Conservation (phyloP, 2,888 invertebrate genomes). For the Neoaliturus tenellus region DNA sequence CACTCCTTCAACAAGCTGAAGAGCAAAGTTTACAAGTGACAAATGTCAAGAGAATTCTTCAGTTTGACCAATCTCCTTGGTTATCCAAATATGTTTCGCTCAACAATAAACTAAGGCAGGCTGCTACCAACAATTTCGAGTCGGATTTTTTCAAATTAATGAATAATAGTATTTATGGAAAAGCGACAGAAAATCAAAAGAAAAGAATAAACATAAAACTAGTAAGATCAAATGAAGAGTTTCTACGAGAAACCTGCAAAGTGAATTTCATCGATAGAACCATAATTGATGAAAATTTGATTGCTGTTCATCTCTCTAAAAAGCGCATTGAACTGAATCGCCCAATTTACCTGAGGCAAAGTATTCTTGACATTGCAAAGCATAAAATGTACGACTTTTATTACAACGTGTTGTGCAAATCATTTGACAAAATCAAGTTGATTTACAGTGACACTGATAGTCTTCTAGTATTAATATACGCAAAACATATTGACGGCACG, state of each 20-base stretch:
- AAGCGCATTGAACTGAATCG: background rate
- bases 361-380: too few relatives aligned
- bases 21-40: background rate
- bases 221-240: background rate
- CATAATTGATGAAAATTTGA: conserved; percentile 49
- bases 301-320: conserved; percentile 46
- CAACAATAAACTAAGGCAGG: conserved; percentile 57
- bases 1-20: background rate
- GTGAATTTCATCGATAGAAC: background rate
- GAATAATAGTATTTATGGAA: too few relatives aligned
- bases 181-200: background rate
- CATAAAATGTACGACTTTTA: too few relatives aligned
- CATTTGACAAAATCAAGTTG: too few relatives aligned
- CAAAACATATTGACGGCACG: too few relatives aligned
- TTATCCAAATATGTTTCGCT: conserved; percentile 66
- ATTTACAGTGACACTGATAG: too few relatives aligned
- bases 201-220: conserved; percentile 36
- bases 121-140: conserved; percentile 69
- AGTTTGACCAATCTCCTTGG: too few relatives aligned
- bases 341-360: too few relatives aligned
- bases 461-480: too few relatives aligned
- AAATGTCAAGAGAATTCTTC: background rate
- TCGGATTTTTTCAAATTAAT: conserved; percentile 62
- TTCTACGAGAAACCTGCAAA: conserved; percentile 14
- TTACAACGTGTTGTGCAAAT: too few relatives aligned